phyloP scores from a whole-genome alignment of 2,888 invertebrate species.

The Mythimna vitellina region DNA sequence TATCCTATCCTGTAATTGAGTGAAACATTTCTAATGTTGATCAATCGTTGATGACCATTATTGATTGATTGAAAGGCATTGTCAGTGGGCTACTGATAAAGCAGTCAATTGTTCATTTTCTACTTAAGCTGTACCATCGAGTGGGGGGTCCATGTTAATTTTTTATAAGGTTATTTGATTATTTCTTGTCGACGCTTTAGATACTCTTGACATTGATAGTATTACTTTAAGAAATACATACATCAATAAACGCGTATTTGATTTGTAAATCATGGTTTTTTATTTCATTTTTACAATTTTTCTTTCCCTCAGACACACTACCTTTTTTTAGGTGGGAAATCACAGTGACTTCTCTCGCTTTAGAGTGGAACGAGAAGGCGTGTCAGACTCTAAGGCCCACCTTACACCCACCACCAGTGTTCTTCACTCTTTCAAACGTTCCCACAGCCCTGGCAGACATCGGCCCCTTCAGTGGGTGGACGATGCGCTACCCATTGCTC shows the following conservation, averaged over 20 bases:
- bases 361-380: too few species aligned
- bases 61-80: slow-evolving; percentile 1
- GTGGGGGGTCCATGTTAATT: slow-evolving; percentile 55
- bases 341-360: too few species aligned
- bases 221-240: slow-evolving; percentile 68
- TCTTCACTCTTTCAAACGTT: too few species aligned
- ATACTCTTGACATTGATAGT: slow-evolving; percentile 63
- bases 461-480: too few species aligned
- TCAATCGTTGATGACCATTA: not conserved
- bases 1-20: not conserved
- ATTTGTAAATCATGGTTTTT: slow-evolving; percentile 49
- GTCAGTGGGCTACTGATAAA: not conserved
- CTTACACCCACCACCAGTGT: too few species aligned
- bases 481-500: too few species aligned
- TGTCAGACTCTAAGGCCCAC: too few species aligned
- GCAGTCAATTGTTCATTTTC: not conserved
- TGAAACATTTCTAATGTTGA: not conserved
- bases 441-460: too few species aligned
- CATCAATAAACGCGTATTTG: slow-evolving; percentile 70
- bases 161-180: slow-evolving; percentile 54
- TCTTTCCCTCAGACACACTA: not conserved
- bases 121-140: slow-evolving; percentile 6
- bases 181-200: slow-evolving; percentile 55
- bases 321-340: too few species aligned
- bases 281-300: not conserved